A percentile compares a stretch with the other conserved stretches of the same genome.
Evolutionary conservation across 92 coral and sea anemone genomes (phyloP).

Genomic region (Umimayanthus kanabou): DNA sequence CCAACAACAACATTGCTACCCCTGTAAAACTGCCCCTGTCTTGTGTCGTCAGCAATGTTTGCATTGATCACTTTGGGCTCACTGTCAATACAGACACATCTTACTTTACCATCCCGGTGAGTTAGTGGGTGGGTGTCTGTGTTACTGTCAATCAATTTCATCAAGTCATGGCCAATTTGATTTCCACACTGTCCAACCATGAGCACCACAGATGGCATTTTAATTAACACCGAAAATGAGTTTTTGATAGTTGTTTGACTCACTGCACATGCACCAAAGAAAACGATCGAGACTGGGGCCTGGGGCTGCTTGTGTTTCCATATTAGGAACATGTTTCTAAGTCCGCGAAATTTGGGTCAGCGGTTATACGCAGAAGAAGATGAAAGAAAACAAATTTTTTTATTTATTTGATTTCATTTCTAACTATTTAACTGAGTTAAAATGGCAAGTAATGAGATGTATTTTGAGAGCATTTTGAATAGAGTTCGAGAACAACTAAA

Average conservation of each 20-base stretch:
- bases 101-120: slow-evolving; percentile 86
- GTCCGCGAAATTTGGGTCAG: slow-evolving; percentile 48
- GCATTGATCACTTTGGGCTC: slow-evolving; percentile 74
- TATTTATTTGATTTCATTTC: not conserved
- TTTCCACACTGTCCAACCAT: slow-evolving; percentile 92
- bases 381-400: not conserved
- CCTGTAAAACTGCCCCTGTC: slow-evolving; percentile 55
- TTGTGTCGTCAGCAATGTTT: slow-evolving; percentile 58
- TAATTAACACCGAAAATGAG: not conserved
- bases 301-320: slow-evolving; percentile 8
- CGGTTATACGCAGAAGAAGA: slow-evolving; percentile 46
- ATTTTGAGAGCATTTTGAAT: slow-evolving; percentile 60
- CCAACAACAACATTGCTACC: slow-evolving; percentile 70
- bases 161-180: slow-evolving; percentile 86
- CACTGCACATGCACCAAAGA: no score
- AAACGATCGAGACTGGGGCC: not conserved
- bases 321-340: slow-evolving; percentile 23
- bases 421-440: not conserved
- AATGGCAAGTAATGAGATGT: slow-evolving; percentile 55
- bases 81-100: slow-evolving; percentile 89
- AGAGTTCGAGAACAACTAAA: slow-evolving; percentile 79
- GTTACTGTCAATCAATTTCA: slow-evolving; percentile 71
- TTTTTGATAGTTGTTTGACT: no score
- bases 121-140: slow-evolving; percentile 70
- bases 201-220: slow-evolving; percentile 77